Evolutionary conservation across 2,113 vertebrate species (phyloP).

Genomic region (Equus quagga): DNA sequence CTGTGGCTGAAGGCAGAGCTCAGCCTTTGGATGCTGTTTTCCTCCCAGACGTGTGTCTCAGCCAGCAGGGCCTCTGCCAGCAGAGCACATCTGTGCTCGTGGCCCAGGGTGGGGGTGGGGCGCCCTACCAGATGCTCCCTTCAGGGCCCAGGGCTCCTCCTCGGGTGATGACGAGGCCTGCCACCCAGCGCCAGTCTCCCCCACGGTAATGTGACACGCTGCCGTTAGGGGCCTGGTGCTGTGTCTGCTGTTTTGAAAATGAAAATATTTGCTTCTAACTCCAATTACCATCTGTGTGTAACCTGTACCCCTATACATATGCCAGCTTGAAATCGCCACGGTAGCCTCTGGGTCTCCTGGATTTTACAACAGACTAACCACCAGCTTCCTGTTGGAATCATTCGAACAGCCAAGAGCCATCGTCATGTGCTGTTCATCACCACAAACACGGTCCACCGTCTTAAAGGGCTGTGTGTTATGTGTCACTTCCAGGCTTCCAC

Average conservation of each 20-base stretch:
- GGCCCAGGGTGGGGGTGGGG: not conserved
- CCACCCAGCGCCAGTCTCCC: not conserved
- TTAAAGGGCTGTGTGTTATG: not conserved
- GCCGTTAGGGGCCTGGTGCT: not conserved
- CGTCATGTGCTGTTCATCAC: not conserved
- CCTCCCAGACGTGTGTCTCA: not conserved
- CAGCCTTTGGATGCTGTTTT: not conserved
- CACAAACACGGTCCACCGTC: not conserved
- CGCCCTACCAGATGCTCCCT: not conserved
- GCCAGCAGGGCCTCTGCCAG: not conserved
- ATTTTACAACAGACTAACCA: not conserved
- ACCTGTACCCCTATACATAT: slow-evolving; percentile 1
- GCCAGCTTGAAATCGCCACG: not conserved
- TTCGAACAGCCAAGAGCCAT: not conserved
- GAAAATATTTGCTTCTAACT: slow-evolving; percentile 66
- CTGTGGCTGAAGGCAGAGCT: not conserved
- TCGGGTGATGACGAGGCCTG: not conserved
- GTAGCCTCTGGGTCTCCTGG: not conserved
- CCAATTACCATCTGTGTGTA: slow-evolving; percentile 33
- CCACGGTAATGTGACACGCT: not conserved
- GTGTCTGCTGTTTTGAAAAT: slow-evolving; percentile 50
- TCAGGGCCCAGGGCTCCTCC: not conserved
- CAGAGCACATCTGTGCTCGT: not conserved
- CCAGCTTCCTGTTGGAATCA: not conserved
- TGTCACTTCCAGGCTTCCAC: not conserved